Base-by-base conservation (phyloP, 2,888 invertebrate species). In the Polymixis flavicincta region DNA sequence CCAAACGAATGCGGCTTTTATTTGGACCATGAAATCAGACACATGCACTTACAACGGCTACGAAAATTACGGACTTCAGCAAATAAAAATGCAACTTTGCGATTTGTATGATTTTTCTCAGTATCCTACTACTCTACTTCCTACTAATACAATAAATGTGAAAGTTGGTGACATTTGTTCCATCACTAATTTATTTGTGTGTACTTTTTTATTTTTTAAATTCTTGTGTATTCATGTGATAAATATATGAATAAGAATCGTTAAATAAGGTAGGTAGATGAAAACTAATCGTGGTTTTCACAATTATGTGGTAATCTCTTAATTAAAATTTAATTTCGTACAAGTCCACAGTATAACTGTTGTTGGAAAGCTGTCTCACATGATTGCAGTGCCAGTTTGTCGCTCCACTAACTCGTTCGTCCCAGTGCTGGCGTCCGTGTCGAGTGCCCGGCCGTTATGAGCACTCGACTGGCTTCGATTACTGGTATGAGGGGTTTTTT, bases 1-100 rank as follows among this genome's bases (percentile, higher is more conserved):
- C 63, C 64, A 85, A 32, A 79, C 88, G 83, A 85, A 83, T 78
- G 60, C 59, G 64, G 32, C 76, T 83, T 86, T 83, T 86, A 90
- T 90, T 87, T 89, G 87, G 89, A 91, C 90, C 92, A 89, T 92
- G 91, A 92, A 90, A 90, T 90, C 83, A 65, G 81, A 87, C 83
- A 86, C 86, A 84, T 75, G 78, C 78, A 74, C 50, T 69, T 55
- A 78, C 32, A 54, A 25, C 14, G 61, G 60, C 72, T 66, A 75
- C 74, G 28, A 42, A 71, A 11, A 83, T 72, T 84, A 45, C 13
- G 85, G 68, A 83, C 79, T 79, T 82, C 13, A 42, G 61, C 6
- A 5, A 42, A 60, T 32, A 54, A 4, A 28, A 65, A 57, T 14
- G 13, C 7, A 9, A 13, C 19, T 22, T 52, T 22, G 28, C 13